Evolutionary conservation across 2,113 vertebrate species (phyloP).

Genomic region (Thunnus maccoyii): DNA sequence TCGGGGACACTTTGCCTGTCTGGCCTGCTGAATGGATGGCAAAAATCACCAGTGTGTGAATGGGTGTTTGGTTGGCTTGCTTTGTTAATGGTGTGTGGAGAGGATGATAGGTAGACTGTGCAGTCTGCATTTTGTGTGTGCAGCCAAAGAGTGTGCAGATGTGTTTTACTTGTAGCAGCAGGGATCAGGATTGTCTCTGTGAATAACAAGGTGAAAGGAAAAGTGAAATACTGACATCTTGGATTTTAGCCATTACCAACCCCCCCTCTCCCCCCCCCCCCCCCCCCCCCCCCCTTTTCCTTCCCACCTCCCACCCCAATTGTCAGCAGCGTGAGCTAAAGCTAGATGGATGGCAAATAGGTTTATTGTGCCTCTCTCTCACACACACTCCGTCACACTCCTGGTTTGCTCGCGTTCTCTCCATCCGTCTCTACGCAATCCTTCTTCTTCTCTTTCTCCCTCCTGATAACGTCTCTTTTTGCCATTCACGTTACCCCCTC

Average conservation of each 20-base stretch:
- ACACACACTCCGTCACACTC: slow-evolving; percentile 32
- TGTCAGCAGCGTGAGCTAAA: slow-evolving; percentile 45
- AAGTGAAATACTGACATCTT: slow-evolving; percentile 59
- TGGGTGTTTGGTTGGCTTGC: slow-evolving; percentile 64
- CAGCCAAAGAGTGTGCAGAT: slow-evolving; percentile 14
- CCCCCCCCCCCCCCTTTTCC: neutral
- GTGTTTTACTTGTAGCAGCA: slow-evolving; percentile 35
- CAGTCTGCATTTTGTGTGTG: slow-evolving; percentile 51
- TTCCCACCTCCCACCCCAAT: slow-evolving; percentile 11
- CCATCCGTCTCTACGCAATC: slow-evolving; percentile 29
- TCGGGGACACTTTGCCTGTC: slow-evolving; percentile 46
- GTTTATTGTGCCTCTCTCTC: slow-evolving; percentile 35
- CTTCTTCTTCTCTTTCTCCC: slow-evolving; percentile 38
- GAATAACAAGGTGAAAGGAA: slow-evolving; percentile 62
- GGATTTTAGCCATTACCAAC: slow-evolving; percentile 44
- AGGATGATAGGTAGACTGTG: slow-evolving; percentile 51
- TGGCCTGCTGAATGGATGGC: slow-evolving; percentile 64
- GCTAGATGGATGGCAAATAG: slow-evolving; percentile 60
- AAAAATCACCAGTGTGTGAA: slow-evolving; percentile 65
- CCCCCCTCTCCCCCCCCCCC: neutral
- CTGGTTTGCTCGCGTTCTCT: slow-evolving; percentile 26
- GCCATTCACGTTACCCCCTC: slow-evolving; percentile 52
- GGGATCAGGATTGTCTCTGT: slow-evolving; percentile 47
- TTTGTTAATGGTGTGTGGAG: slow-evolving; percentile 69
- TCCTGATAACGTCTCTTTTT: slow-evolving; percentile 42